phyloP scores from a whole-genome alignment of 2,113 vertebrate genomes.

The Carettochelys insculpta region DNA sequence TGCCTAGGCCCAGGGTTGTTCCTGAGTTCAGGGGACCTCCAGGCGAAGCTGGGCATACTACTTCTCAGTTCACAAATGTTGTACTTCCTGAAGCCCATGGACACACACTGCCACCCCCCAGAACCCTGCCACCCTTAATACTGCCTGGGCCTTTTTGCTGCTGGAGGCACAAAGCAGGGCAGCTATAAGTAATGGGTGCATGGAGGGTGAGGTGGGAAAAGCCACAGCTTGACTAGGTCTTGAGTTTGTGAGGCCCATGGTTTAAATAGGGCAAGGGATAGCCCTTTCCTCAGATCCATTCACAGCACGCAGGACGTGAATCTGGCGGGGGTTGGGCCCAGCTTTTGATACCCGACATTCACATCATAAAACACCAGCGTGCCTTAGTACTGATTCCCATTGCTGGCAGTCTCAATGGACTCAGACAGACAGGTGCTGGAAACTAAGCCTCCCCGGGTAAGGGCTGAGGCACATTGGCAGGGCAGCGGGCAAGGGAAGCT shows the following conservation, averaged over 20 bases:
- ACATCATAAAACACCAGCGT: neutral
- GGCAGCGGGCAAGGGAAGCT: neutral
- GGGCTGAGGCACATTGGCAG: neutral
- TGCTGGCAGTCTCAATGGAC: neutral
- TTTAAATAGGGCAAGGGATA: neutral
- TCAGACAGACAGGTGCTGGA: neutral
- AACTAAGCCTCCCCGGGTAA: neutral
- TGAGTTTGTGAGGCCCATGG: neutral
- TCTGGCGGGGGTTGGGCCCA: neutral
- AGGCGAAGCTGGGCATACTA: neutral
- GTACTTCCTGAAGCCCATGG: neutral
- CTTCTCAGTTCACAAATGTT: neutral
- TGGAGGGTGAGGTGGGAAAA: neutral
- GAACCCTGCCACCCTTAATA: neutral
- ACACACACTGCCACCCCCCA: neutral
- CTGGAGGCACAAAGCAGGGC: neutral
- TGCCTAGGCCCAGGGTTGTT: neutral
- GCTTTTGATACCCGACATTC: neutral
- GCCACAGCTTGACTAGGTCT: neutral
- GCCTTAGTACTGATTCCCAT: neutral
- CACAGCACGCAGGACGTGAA: neutral
- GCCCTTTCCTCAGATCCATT: neutral
- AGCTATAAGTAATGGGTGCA: neutral
- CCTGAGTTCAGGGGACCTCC: neutral
- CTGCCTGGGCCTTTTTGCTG: neutral